phyloP scores from a whole-genome alignment of 1,140 invertebrate genomes.

The Sinonovacula constricta region DNA sequence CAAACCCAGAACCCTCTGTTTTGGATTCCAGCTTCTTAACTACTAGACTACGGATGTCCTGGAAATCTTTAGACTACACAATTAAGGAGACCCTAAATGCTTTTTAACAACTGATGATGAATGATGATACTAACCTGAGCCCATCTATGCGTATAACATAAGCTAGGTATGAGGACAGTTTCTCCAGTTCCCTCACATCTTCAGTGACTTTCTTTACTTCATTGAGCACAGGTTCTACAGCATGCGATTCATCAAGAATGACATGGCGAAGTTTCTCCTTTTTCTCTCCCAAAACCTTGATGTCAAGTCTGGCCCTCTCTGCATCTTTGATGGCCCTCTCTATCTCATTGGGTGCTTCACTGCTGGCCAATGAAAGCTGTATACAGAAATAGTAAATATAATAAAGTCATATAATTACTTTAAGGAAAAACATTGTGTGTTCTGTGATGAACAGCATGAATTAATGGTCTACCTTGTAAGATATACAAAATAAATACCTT shows the following conservation, averaged over 20 bases:
- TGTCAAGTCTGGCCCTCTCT: conserved; percentile 79
- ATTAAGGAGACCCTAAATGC: too few species aligned
- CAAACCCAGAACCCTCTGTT: too few species aligned
- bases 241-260: conserved; percentile 78
- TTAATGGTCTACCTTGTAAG: neutral
- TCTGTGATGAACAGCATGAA: neutral
- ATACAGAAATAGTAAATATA: conserved; percentile 59
- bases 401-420: conserved; percentile 6
- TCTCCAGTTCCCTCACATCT: conserved; percentile 83
- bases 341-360: conserved; percentile 82
- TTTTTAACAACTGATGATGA: too few species aligned
- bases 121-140: too few species aligned
- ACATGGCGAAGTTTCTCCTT: conserved; percentile 78
- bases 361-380: conserved; percentile 82
- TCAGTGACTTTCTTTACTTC: conserved; percentile 80
- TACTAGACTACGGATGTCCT: too few species aligned
- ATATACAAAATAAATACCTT: neutral
- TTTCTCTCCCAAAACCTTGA: conserved; percentile 79
- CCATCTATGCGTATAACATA: conserved; percentile 84
- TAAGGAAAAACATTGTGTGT: conserved; percentile 18
- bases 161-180: conserved; percentile 83
- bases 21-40: too few species aligned
- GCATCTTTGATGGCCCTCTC: conserved; percentile 81
- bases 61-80: too few species aligned
- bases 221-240: conserved; percentile 79